Conservation (phyloP, 2,888 invertebrate species). For the Conchocele bisecta region DNA sequence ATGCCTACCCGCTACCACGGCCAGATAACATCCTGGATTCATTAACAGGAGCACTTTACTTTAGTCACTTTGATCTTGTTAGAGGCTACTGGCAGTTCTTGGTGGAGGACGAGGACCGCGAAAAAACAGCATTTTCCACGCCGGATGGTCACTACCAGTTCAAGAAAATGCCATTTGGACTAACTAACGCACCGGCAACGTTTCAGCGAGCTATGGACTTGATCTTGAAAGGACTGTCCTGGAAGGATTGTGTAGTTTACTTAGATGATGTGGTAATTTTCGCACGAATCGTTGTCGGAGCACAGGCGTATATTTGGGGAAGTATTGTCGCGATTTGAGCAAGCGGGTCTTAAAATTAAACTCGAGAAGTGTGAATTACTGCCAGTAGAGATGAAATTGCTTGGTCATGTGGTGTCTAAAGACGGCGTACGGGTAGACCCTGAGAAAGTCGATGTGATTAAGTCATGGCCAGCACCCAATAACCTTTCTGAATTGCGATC, state of each 20-base stretch:
- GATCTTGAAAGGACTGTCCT: conserved; percentile 9
- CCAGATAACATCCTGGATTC: conserved; percentile 11
- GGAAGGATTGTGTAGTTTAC: conserved; percentile 7
- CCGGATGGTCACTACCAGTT: conserved; percentile 15
- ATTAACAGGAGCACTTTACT: conserved; percentile 6
- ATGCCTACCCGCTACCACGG: background rate
- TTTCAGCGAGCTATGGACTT: conserved; percentile 20
- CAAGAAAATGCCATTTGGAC: conserved; percentile 7
- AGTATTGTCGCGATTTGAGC: conserved; percentile 2
- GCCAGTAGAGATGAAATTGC: background rate
- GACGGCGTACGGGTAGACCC: conserved; percentile 9
- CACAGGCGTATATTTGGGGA: background rate
- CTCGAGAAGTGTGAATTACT: conserved; percentile 18
- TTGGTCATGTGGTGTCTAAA: conserved; percentile 16
- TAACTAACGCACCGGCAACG: conserved; percentile 4
- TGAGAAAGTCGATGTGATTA: conserved; percentile 9
- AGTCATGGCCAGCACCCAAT: conserved; percentile 1
- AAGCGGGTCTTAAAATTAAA: conserved; percentile 15
- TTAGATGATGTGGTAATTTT: conserved; percentile 25
- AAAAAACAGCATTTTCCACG: conserved; percentile 23
- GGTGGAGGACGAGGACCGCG: background rate
- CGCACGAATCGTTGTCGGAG: conserved; percentile 7
- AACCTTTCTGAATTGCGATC: conserved; percentile 3
- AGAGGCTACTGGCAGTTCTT: conserved; percentile 19
- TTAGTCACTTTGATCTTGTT: conserved; percentile 3